Conservation (phyloP, 2,113 vertebrate genomes). For the Marcusenius ussheri region DNA sequence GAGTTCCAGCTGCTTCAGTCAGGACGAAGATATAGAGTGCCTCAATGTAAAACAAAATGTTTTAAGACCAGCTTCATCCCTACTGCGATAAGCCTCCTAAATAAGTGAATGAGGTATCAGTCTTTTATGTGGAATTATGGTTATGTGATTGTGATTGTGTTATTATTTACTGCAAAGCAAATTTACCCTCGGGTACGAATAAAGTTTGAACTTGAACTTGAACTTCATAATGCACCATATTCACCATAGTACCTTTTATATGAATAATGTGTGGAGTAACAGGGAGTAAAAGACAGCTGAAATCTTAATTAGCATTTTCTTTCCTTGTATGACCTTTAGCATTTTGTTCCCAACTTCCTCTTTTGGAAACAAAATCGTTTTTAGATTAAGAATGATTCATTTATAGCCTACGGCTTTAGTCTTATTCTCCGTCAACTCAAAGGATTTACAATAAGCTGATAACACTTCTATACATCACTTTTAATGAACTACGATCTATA, state of each 20-base stretch:
- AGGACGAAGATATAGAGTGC: too few species aligned
- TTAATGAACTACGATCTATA: conserved; percentile 17
- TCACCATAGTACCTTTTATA: background rate
- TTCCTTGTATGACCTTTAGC: background rate
- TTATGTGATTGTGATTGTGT: too few species aligned
- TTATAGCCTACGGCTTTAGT: conserved; percentile 7
- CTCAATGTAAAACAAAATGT: too few species aligned
- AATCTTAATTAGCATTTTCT: background rate
- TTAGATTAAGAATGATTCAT: conserved; percentile 14
- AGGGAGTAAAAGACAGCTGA: background rate
- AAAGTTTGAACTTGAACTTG: too few species aligned
- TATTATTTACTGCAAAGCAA: too few species aligned
- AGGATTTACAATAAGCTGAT: conserved; percentile 17
- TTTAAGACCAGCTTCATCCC: too few species aligned
- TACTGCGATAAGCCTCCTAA: too few species aligned
- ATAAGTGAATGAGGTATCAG: too few species aligned
- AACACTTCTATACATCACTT: conserved; percentile 10
- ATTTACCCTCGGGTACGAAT: too few species aligned
- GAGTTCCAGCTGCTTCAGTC: too few species aligned
- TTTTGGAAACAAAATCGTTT: conserved; percentile 4
- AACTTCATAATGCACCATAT: background rate
- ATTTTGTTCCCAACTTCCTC: background rate
- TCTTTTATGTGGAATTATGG: too few species aligned
- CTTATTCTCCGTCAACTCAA: background rate
- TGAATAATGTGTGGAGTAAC: background rate